phyloP scores from a whole-genome alignment of 2,888 invertebrate species.

The Ophraella communa region DNA sequence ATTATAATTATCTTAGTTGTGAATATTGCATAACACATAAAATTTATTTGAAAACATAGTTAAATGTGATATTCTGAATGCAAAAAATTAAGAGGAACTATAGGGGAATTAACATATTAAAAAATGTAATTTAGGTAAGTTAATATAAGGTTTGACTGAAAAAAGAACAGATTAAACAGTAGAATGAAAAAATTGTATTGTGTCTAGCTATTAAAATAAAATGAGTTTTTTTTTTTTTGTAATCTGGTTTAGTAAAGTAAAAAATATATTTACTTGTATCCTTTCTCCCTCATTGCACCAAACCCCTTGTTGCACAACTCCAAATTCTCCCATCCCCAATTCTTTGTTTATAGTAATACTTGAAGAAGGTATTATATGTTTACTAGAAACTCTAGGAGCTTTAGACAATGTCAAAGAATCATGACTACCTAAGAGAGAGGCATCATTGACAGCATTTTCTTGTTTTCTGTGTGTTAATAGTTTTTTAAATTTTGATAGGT shows the following conservation, averaged over 20 bases:
- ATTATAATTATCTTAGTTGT: too few species aligned
- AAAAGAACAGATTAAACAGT: too few species aligned
- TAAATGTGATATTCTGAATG: too few species aligned
- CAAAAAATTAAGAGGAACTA: too few species aligned
- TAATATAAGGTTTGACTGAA: too few species aligned
- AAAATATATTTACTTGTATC: conserved; percentile 61
- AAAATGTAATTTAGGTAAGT: too few species aligned
- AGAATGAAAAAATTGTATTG: too few species aligned
- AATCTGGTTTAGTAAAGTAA: not conserved
- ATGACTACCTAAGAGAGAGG: conserved; percentile 47
- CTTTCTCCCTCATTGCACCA: conserved; percentile 95
- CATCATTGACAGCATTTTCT: conserved; percentile 55
- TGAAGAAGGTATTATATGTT: conserved; percentile 84
- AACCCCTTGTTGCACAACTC: conserved; percentile 96
- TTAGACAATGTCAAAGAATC: conserved; percentile 57
- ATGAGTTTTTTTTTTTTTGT: too few species aligned
- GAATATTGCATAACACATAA: too few species aligned
- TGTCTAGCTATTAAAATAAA: too few species aligned
- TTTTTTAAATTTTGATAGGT: conserved; percentile 90
- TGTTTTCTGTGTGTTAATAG: conserved; percentile 70
- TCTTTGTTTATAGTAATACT: conserved; percentile 93
- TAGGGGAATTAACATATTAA: too few species aligned
- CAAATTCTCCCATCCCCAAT: conserved; percentile 96
- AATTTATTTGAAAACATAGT: too few species aligned
- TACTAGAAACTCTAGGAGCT: conserved; percentile 74